Evolutionary conservation across 2,113 vertebrate species (phyloP).

Genomic region (Scomber japonicus): DNA sequence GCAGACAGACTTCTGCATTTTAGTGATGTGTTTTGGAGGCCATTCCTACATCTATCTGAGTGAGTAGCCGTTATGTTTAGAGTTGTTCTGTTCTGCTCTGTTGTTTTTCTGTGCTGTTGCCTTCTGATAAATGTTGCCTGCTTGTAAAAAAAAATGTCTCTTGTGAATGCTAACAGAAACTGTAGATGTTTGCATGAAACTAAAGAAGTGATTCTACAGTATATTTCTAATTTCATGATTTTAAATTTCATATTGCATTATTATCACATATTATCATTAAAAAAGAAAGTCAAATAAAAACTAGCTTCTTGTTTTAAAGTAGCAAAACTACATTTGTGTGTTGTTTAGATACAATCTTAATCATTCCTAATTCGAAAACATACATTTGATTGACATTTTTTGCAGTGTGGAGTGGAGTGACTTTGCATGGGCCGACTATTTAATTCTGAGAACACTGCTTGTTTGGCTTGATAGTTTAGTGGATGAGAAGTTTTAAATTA

Average conservation of each 20-base stretch:
- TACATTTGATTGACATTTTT: background rate
- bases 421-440: constrained; percentile 3
- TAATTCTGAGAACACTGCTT: background rate
- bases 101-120: constrained; percentile 43
- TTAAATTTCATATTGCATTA: background rate
- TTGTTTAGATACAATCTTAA: background rate
- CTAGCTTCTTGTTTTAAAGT: constrained; percentile 11
- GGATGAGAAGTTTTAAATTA: constrained; percentile 14
- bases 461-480: constrained; percentile 6
- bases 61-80: constrained; percentile 71
- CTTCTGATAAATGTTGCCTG: constrained; percentile 39
- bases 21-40: constrained; percentile 68
- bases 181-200: constrained; percentile 16
- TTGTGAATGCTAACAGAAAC: background rate
- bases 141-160: constrained; percentile 1
- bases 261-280: constrained; percentile 20
- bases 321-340: constrained; percentile 10
- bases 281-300: constrained; percentile 4
- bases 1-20: constrained; percentile 65
- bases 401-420: constrained; percentile 13
- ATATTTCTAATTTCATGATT: background rate
- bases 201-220: background rate
- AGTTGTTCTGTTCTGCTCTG: constrained; percentile 48
- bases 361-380: constrained; percentile 28
- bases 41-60: constrained; percentile 65